Conservation (phyloP, 2,888 invertebrate genomes). For the Philereme transversata region DNA sequence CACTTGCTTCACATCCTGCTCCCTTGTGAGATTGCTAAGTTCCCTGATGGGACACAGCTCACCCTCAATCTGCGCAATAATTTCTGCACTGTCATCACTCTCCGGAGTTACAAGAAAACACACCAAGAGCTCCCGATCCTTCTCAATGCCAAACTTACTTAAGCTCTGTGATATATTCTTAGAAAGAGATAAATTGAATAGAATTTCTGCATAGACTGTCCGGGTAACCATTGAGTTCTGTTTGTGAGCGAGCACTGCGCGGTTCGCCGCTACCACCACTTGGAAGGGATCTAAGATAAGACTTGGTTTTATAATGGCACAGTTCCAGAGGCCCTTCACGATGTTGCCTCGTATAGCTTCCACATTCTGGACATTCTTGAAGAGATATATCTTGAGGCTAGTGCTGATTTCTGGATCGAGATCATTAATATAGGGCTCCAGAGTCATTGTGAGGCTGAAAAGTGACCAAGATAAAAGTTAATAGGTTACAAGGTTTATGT, state of each 20-base stretch:
- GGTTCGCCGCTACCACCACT: slow-evolving; percentile 87
- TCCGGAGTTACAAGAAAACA: slow-evolving; percentile 59
- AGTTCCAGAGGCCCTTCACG: slow-evolving; percentile 82
- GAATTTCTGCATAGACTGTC: slow-evolving; percentile 85
- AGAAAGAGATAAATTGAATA: slow-evolving; percentile 87
- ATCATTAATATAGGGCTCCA: slow-evolving; percentile 53
- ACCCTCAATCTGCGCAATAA: slow-evolving; percentile 82
- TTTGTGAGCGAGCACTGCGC: slow-evolving; percentile 82
- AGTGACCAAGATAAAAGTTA: too few species aligned
- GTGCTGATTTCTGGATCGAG: slow-evolving; percentile 74
- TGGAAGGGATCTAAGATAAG: slow-evolving; percentile 84
- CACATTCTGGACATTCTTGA: slow-evolving; percentile 84
- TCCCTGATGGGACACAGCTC: slow-evolving; percentile 73
- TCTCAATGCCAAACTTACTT: slow-evolving; percentile 85
- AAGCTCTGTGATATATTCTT: slow-evolving; percentile 89
- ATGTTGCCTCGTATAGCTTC: slow-evolving; percentile 80
- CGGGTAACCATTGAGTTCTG: slow-evolving; percentile 82
- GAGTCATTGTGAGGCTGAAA: slow-evolving; percentile 41
- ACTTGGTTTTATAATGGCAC: slow-evolving; percentile 85
- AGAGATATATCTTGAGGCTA: slow-evolving; percentile 78
- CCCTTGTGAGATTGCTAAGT: slow-evolving; percentile 73
- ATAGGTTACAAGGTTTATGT: too few species aligned
- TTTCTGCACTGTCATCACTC: slow-evolving; percentile 51
- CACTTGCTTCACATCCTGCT: slow-evolving; percentile 77
- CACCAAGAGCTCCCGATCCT: slow-evolving; percentile 56